Evolutionary conservation across 2,888 invertebrate species (phyloP), one percentile per base, ranked within the genome.

Genomic region (Watsonalla cultraria): DNA sequence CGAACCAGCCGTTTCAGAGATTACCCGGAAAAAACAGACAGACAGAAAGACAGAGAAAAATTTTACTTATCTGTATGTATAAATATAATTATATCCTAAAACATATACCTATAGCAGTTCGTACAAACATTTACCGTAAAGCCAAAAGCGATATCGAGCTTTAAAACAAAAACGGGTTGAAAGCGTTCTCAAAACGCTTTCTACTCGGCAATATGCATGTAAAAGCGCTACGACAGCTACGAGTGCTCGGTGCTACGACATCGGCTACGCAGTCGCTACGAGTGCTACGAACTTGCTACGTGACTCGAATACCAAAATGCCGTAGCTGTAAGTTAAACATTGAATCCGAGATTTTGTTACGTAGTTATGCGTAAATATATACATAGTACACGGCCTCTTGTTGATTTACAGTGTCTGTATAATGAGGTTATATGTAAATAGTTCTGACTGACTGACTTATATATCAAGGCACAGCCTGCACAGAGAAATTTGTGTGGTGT

Each of bases 181-280:
- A 37, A 37, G 39, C 9, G 15, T 49, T 37, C 49, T 5, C n/a
- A 7, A 35, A 49, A 49, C 15, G 39, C 49, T 49, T 49, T 49
- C 49, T 11, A 37, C 49, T 49, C 15, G 7, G 9, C 37, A 15
- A 14, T 49, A 49, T 49, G 49, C 49, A 49, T 37, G 9, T 15
- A 49, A 49, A 49, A 37, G 49, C 49, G 49, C 49, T 15, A 49
- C 49, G 49, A 14, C 49, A 49, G 49, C 37, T 37, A 49, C 49
- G 49, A 15, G 37, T 14, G 37, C 24, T 24, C 24, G 24, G 24
- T 24, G 24, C 49, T 39, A 49, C 49, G 49, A 13, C 37, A 15
- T 14, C 37, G 35, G 37, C 49, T 35, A 39, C 37, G 15, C 34
- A 33, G 33, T 33, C 9, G 35, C 48, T 48, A 37, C 37, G 48